Evolutionary conservation across 2,113 vertebrate genomes (phyloP).

Genomic region (Thomomys bottae): DNA sequence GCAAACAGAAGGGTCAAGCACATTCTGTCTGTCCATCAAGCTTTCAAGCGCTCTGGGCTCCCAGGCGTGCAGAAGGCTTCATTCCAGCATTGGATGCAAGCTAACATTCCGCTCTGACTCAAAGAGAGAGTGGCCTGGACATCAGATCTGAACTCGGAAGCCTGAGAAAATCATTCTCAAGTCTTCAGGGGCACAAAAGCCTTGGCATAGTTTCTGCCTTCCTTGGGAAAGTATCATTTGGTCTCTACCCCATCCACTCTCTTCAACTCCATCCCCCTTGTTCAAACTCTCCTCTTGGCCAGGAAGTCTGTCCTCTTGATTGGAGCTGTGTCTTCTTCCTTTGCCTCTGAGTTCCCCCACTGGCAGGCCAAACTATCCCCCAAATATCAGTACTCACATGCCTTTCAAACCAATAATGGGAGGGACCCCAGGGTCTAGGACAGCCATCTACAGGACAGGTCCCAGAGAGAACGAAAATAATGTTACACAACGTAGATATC

Average conservation of each 20-base stretch:
- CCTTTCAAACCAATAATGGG: not conserved
- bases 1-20: not conserved
- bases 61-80: not conserved
- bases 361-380: not conserved
- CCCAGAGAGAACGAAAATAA: conserved; percentile 1
- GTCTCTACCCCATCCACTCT: not conserved
- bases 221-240: not conserved
- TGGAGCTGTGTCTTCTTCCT: not conserved
- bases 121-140: accelerated
- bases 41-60: not conserved
- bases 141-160: not conserved
- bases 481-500: not conserved
- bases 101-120: not conserved
- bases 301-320: not conserved
- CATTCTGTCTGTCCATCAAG: not conserved
- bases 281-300: not conserved
- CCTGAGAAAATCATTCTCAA: not conserved
- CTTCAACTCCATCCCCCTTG: not conserved
- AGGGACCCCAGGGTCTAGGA: not conserved
- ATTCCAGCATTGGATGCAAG: no score
- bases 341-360: not conserved
- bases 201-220: not conserved
- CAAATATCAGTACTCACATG: not conserved
- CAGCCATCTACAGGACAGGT: not conserved
- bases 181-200: not conserved